Evolutionary conservation across 2,888 invertebrate species (phyloP), one percentile per base, ranked within the genome.

Genomic region (Dolomedes plantarius): DNA sequence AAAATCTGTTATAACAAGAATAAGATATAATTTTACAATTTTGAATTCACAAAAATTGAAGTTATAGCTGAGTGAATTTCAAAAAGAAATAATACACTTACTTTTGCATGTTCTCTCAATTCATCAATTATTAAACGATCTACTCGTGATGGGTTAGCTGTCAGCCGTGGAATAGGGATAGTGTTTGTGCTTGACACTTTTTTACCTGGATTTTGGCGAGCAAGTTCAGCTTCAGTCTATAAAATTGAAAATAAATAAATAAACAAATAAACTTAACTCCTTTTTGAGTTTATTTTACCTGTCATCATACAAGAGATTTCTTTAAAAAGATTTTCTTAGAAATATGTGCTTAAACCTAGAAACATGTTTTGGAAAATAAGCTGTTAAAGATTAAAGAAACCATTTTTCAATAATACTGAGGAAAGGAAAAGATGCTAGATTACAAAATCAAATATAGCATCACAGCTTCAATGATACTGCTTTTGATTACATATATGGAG

Each of bases 121-220:
- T 95, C 95, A 90, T 96, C 96, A 1, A 96, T 95, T 29, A 96
- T 94, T 29, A 96, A 93, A 41, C 95, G 91, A 90, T 96, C 96
- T 1, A 96, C 95, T 39, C 96, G 91, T 0, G 95, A 95, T 0
- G 96, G 95, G 89, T 94, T 95, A 1, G 95, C 94, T 72, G 95
- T 95, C 81, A 96, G 92, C 0, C 95, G 92, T n/a, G 96, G 96
- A 87, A 95, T 94, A 9, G 94, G 94, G 88, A 94, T 93, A 87
- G 94, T 95, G 90, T 96, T 96, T 65, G 94, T 94, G 19, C 95
- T 95, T 0, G 95, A 95, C 23, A 96, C 95, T 86, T 95, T 94
- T 88, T 95, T 93, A 0, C 96, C 95, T 0, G 95, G 95, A 91
- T 95, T 95, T 88, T 95, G 94, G 1, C 95, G 92, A 0, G 95